These are phyloP conservation scores for Lithophane semibrunnea DNA, from an alignment of 2,888 invertebrate genomes.

Conservation along the genomic window DNA sequence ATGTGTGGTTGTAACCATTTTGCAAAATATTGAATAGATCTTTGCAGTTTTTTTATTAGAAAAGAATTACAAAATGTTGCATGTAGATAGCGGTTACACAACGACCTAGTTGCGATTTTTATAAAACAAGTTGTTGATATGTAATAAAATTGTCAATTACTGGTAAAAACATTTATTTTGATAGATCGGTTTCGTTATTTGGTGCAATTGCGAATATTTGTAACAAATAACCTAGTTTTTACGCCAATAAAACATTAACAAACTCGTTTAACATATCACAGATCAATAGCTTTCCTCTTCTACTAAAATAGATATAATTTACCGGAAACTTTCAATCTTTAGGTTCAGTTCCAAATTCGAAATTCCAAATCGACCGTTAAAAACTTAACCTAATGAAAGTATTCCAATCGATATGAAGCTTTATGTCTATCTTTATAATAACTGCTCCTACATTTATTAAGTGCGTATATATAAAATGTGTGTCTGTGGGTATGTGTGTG, in stretches of 20 bases:
- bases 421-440: conserved; percentile 45
- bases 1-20: conserved; percentile 66
- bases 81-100: conserved; percentile 64
- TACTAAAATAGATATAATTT: conserved; percentile 9
- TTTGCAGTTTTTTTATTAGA: conserved; percentile 67
- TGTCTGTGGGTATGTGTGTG: conserved; percentile 77
- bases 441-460: conserved; percentile 56
- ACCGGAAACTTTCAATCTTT: conserved; percentile 30
- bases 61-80: conserved; percentile 75
- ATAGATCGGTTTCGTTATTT: conserved; percentile 49
- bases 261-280: conserved; percentile 22
- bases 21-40: conserved; percentile 78
- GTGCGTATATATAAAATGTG: conserved; percentile 71
- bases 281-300: conserved; percentile 1
- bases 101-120: conserved; percentile 69
- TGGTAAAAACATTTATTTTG: conserved; percentile 63
- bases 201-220: conserved; percentile 45
- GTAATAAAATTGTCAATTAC: conserved; percentile 69
- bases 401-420: conserved; percentile 40
- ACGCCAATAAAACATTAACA: conserved; percentile 15
- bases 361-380: conserved; percentile 42
- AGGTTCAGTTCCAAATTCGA: conserved; percentile 42
- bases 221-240: conserved; percentile 49
- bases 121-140: conserved; percentile 65
- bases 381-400: conserved; percentile 45